A percentile compares a stretch with the other conserved stretches of the same genome.
These are phyloP conservation scores for Harpalus rubripes DNA, from an alignment of 2,888 invertebrate species.

Conservation along the genomic window DNA sequence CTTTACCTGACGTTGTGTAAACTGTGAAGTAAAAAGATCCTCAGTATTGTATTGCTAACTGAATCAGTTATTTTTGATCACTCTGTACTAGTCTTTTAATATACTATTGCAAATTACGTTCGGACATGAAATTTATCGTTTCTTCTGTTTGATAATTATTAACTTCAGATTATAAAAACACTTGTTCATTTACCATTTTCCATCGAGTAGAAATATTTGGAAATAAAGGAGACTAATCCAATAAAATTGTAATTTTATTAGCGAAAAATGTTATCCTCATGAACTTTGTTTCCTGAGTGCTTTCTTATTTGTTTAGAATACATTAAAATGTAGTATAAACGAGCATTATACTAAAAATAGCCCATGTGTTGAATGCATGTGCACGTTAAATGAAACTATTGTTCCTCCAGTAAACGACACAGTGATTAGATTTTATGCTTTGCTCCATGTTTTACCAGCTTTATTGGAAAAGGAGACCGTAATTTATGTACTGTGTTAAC, in stretches of 20 bases:
- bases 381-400: slow-evolving; percentile 24
- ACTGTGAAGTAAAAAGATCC: too few species aligned
- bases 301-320: slow-evolving; percentile 3
- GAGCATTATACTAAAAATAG: slow-evolving; percentile 21
- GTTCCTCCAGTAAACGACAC: slow-evolving; percentile 10
- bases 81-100: too few species aligned
- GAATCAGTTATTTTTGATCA: too few species aligned
- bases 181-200: background rate
- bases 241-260: background rate
- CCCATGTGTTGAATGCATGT: slow-evolving; percentile 20
- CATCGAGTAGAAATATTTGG: background rate
- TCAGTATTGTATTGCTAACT: too few species aligned
- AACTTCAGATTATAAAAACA: background rate
- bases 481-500: slow-evolving; percentile 39
- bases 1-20: too few species aligned
- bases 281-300: slow-evolving; percentile 3
- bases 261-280: background rate
- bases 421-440: slow-evolving; percentile 46
- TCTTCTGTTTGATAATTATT: too few species aligned
- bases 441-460: slow-evolving; percentile 32
- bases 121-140: too few species aligned
- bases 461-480: slow-evolving; percentile 40
- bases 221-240: background rate
- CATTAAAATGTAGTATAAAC: slow-evolving; percentile 13
- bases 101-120: too few species aligned